Evolutionary conservation across 2,797 vertebrate species (phyloP).

Genomic region (Gymnothorax reevesii): DNA sequence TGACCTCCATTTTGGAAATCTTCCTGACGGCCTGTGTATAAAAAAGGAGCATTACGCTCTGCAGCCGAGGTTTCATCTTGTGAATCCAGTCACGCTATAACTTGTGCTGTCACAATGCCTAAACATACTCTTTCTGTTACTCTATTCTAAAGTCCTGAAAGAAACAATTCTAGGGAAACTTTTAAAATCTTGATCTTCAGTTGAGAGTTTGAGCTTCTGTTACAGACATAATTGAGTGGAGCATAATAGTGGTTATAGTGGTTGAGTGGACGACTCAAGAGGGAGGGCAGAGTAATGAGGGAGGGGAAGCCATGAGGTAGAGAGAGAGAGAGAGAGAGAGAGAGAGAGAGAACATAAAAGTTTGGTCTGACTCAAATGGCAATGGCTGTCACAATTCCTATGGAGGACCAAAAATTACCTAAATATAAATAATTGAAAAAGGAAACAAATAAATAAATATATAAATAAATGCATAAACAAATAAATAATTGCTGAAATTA

Average conservation of each 20-base stretch:
- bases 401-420: too few species aligned
- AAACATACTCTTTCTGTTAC: background rate
- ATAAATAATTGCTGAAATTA: too few species aligned
- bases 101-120: background rate
- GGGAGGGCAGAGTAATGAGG: background rate
- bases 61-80: background rate
- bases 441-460: too few species aligned
- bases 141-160: background rate
- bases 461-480: too few species aligned
- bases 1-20: constrained; percentile 21
- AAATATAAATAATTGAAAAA: too few species aligned
- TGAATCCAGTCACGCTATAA: background rate
- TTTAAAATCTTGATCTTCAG: background rate
- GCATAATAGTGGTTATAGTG: background rate
- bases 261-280: background rate
- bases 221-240: background rate
- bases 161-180: background rate
- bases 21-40: background rate
- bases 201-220: background rate
- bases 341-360: background rate
- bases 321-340: background rate
- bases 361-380: constrained; percentile 21
- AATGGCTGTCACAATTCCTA: constrained; percentile 17
- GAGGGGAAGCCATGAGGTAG: background rate
- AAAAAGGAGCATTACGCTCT: background rate